Percentiles rank a stretch among this genome's conserved stretches.
Conservation (phyloP, 2,797 vertebrate genomes). For the Esox lucius region DNA sequence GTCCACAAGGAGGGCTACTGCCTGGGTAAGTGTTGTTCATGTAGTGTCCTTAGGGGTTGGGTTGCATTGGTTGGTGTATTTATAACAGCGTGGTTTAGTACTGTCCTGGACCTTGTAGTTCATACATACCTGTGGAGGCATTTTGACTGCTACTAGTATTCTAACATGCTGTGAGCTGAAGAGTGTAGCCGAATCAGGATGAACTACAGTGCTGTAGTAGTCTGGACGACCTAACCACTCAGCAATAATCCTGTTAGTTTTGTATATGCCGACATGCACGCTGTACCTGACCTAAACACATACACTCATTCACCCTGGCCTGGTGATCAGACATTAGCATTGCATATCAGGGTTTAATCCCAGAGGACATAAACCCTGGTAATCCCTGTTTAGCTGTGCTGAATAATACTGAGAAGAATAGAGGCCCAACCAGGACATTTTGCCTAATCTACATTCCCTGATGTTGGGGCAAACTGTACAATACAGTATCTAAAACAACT, state of each 20-base stretch:
- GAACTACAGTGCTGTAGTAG: no score
- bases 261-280: constrained; percentile 2
- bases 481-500: not conserved
- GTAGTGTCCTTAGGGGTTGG: not conserved
- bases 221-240: constrained; percentile 1
- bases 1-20: constrained; percentile 82
- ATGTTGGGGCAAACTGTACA: not conserved
- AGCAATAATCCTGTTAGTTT: constrained; percentile 25
- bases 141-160: no score
- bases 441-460: not conserved
- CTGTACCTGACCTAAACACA: not conserved
- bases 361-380: not conserved
- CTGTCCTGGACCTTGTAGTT: not conserved
- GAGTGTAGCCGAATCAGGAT: no score
- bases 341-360: constrained; percentile 2
- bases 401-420: not conserved
- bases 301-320: not conserved
- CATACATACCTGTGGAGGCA: not conserved
- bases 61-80: not conserved
- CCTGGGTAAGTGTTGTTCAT: constrained; percentile 75
- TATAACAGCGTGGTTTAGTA: not conserved
- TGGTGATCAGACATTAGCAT: not conserved
- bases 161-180: no score
- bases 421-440: not conserved
- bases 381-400: not conserved